Percentiles rank a stretch among this genome's conserved stretches.
Conservation (phyloP, 2,888 invertebrate genomes). For the Drosophila kokeensis region DNA sequence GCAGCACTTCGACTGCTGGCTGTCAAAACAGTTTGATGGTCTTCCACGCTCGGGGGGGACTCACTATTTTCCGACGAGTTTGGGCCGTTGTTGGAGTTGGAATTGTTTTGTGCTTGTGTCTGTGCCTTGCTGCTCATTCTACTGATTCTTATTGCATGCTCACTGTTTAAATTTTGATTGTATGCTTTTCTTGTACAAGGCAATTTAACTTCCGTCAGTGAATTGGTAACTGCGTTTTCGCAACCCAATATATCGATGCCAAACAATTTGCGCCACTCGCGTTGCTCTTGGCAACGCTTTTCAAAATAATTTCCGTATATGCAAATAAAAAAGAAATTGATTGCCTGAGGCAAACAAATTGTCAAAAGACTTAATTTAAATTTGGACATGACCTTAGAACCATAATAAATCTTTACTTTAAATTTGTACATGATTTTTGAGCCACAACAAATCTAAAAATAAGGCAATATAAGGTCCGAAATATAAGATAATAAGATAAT, state of each 20-base stretch:
- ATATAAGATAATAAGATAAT: too few species aligned
- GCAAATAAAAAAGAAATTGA: neutral
- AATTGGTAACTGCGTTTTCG: constrained; percentile 43
- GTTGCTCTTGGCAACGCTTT: constrained; percentile 52
- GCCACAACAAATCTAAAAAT: neutral
- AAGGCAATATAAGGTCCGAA: neutral
- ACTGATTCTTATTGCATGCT: constrained; percentile 38
- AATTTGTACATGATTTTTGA: neutral
- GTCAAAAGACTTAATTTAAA: neutral
- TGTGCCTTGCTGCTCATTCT: constrained; percentile 60
- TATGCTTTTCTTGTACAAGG: constrained; percentile 31
- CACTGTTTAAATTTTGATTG: constrained; percentile 56
- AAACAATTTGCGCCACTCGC: constrained; percentile 50
- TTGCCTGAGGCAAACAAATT: neutral
- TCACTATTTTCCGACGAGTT: constrained; percentile 84
- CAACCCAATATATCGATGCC: constrained; percentile 67
- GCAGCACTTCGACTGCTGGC: constrained; percentile 51
- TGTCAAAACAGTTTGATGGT: constrained; percentile 50
- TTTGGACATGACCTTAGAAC: neutral
- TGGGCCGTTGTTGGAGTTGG: constrained; percentile 75
- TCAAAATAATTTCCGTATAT: neutral
- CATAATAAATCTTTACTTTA: too few species aligned
- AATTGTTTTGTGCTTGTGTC: constrained; percentile 34
- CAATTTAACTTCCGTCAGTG: constrained; percentile 31
- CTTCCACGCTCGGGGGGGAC: constrained; percentile 82